Evolutionary conservation across 2,113 vertebrate genomes (phyloP).

Genomic region (Corythaeola cristata): DNA sequence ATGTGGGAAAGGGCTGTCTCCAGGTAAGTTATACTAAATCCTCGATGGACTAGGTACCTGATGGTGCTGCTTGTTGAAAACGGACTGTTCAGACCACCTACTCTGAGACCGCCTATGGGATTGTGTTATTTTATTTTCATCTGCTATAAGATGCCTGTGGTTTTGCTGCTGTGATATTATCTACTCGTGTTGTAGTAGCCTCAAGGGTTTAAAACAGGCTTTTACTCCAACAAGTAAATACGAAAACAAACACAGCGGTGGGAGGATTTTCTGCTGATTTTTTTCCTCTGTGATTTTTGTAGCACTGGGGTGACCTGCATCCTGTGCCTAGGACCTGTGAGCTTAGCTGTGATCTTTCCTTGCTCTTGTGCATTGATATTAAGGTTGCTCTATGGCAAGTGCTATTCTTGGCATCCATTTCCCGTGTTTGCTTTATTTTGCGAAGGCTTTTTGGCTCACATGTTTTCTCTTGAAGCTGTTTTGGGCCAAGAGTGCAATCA

Average conservation of each 20-base stretch:
- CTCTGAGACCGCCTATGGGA: not conserved
- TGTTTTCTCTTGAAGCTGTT: not conserved
- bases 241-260: not conserved
- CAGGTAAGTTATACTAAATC: not conserved
- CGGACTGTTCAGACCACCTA: constrained; percentile 32
- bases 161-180: not conserved
- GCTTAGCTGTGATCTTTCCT: not conserved
- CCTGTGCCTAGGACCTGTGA: not conserved
- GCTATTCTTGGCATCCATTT: not conserved
- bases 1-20: not conserved
- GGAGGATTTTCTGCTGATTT: not conserved
- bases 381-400: not conserved
- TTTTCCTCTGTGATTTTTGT: not conserved
- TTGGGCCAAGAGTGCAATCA: not conserved
- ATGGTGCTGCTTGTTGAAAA: not conserved
- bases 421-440: not conserved
- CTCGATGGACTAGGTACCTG: not conserved
- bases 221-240: constrained; percentile 12
- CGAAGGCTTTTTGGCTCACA: not conserved
- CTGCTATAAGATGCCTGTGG: constrained; percentile 4
- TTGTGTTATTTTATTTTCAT: not conserved
- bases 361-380: not conserved
- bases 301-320: not conserved
- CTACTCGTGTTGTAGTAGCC: not conserved
- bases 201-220: constrained; percentile 8